phyloP scores from a whole-genome alignment of 2,113 vertebrate genomes.

The Nothobranchius furzeri region DNA sequence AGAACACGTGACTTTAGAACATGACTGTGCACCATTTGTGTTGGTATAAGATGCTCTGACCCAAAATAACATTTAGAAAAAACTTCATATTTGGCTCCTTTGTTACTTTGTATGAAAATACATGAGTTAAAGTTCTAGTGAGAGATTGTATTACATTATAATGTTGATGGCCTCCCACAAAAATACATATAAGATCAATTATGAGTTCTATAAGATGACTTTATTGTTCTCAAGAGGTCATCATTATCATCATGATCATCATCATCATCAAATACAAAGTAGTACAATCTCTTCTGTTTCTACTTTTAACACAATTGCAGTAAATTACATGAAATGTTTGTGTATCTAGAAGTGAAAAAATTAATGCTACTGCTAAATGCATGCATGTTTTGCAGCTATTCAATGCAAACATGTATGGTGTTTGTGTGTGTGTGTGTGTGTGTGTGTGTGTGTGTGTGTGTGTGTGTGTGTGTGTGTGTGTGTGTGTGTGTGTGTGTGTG shows the following conservation, averaged over 20 bases:
- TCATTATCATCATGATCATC: no score
- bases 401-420: neutral
- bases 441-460: constrained; percentile 14
- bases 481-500: constrained; percentile 2
- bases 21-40: no score
- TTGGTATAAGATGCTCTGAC: no score
- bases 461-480: neutral
- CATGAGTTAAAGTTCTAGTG: constrained; percentile 24
- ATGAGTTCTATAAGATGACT: no score
- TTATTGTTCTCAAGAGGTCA: no score
- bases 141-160: constrained; percentile 68
- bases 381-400: constrained; percentile 41
- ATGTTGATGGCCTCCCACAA: neutral
- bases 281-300: constrained; percentile 60
- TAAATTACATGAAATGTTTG: constrained; percentile 15
- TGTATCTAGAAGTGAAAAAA: constrained; percentile 29
- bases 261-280: constrained; percentile 40
- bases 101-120: constrained; percentile 38
- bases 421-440: no score
- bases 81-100: no score
- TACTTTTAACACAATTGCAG: neutral
- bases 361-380: constrained; percentile 24
- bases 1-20: neutral
- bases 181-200: neutral
- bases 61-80: no score